Evolutionary conservation across 2,113 vertebrate species (phyloP).

Genomic region (Gnathonemus echidnorhynchus): DNA sequence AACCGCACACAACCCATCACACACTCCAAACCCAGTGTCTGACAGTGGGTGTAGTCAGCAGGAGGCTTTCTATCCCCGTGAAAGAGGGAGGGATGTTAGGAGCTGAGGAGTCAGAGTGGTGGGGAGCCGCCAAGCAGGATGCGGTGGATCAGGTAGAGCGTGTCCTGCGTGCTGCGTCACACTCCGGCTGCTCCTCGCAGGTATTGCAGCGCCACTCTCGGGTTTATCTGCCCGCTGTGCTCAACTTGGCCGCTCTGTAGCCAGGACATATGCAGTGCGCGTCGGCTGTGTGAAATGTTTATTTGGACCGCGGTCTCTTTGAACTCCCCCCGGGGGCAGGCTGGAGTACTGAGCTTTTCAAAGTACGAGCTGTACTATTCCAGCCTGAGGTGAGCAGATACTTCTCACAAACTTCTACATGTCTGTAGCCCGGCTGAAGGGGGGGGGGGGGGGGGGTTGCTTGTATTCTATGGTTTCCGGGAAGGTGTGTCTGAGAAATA

Average conservation of each 20-base stretch:
- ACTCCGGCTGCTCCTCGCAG: background rate
- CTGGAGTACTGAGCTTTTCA: background rate
- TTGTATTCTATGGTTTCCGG: background rate
- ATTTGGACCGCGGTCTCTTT: background rate
- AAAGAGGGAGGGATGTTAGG: background rate
- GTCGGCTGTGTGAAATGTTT: constrained; percentile 13
- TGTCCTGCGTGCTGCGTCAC: background rate
- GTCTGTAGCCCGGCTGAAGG: background rate
- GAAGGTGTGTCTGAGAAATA: background rate
- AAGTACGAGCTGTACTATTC: background rate
- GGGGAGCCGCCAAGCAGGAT: background rate
- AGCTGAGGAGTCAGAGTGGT: background rate
- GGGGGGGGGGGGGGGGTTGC: background rate
- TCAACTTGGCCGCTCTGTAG: background rate
- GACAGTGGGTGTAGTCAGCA: constrained; percentile 72
- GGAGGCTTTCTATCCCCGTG: constrained; percentile 42
- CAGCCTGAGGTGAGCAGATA: background rate
- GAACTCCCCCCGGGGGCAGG: background rate
- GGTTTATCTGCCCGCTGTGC: constrained; percentile 6
- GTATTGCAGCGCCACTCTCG: background rate
- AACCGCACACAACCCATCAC: background rate
- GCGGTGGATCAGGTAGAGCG: background rate
- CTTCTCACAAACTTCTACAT: background rate
- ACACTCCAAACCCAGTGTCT: constrained; percentile 53
- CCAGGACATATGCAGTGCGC: background rate